Evolutionary conservation across 1,140 invertebrate species (phyloP), one percentile per base, ranked within the genome.

Genomic region (Dermatophagoides farinae): DNA sequence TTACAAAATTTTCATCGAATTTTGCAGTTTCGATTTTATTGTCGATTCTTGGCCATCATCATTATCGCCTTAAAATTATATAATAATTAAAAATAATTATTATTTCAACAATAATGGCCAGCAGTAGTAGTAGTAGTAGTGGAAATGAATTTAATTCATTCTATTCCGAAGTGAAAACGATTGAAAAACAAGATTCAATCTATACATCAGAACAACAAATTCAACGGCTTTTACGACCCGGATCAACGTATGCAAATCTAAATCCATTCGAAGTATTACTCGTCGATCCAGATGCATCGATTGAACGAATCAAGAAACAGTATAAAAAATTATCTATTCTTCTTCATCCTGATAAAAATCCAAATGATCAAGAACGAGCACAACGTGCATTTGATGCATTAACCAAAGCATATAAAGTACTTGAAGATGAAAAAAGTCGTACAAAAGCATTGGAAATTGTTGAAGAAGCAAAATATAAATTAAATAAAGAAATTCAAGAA

Each of bases 291-390:
- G 85, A 89, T 60, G 79, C 82, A 25, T 73, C 83, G 38, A 70
- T 97, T 44, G 88, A 93, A 67, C 87, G 92, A 71, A 83, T 96
- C 25, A 95, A 95, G 71, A 97, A 93, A 70, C 93, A 93, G 75
- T 98, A 97, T 71, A 81, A 88, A 73, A 80, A 84, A 78, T 80
- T 97, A 68, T 97, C 93, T 16, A 90, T 98, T 72, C 77, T 97
- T 64, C 89, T 98, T 0, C 95, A 99, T 83, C 96, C 95, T 49
- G 91, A 97, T 69, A 96, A 96, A 77, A 97, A 97, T 77, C 85
- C 84, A 73, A 87, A 97, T 77, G 89, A 98, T 72, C 74, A 80
- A 41, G 93, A 97, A 54, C 78, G 90, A 74, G 89, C 96, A 12
- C 88, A 97, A 71, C 81, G 85, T 64, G 72, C 78, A 23, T 77